Evolutionary conservation across 1,140 invertebrate species (phyloP).

Genomic region (Heliconius himera): DNA sequence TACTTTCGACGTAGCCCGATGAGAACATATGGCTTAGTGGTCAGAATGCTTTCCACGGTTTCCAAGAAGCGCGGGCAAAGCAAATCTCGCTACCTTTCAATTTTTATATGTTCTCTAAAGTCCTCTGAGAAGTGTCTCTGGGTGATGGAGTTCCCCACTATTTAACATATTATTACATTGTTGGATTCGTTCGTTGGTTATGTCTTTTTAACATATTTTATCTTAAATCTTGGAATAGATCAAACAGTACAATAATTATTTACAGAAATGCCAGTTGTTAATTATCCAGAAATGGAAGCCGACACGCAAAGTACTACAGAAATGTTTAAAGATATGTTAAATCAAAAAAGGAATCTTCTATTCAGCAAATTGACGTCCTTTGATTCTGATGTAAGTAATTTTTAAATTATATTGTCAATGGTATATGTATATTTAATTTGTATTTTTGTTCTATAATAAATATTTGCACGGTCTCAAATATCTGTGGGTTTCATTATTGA

Average conservation of each 20-base stretch:
- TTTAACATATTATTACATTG: not conserved
- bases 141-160: no score
- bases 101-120: no score
- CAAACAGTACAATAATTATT: not conserved
- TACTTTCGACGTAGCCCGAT: no score
- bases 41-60: no score
- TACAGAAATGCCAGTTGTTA: slow-evolving; percentile 72
- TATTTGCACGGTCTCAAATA: not conserved
- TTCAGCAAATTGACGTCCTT: slow-evolving; percentile 93
- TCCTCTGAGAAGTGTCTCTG: no score
- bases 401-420: not conserved
- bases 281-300: slow-evolving; percentile 75
- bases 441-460: not conserved
- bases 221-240: not conserved
- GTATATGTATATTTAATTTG: not conserved
- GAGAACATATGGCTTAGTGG: no score
- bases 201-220: not conserved
- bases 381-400: slow-evolving; percentile 91
- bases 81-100: no score
- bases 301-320: slow-evolving; percentile 90
- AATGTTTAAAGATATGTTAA: slow-evolving; percentile 94
- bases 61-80: no score
- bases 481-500: not conserved
- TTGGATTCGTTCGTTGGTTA: not conserved
- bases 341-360: slow-evolving; percentile 92